Percentiles rank a stretch among this genome's conserved stretches.
Conservation (phyloP, 2,888 invertebrate genomes). For the Stegana nigrithorax region DNA sequence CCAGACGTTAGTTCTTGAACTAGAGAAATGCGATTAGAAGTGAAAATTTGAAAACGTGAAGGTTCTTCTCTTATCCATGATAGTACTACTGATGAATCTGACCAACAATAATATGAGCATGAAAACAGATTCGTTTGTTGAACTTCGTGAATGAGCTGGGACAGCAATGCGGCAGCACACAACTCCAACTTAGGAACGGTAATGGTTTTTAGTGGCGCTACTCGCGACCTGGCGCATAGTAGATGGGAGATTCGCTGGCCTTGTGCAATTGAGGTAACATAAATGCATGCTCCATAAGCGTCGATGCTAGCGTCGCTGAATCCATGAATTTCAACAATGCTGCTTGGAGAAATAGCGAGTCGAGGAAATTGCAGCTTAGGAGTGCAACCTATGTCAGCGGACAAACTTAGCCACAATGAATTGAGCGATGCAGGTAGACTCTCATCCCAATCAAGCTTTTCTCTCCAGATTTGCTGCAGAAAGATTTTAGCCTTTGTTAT, state of each 20-base stretch:
- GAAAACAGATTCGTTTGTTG: not conserved
- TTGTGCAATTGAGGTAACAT: no score
- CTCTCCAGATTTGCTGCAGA: not conserved
- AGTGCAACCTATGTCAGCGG: no score
- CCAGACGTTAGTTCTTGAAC: not conserved
- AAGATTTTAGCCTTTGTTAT: not conserved
- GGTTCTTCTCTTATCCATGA: no score
- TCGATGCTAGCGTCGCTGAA: conserved; percentile 3
- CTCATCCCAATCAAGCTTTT: not conserved
- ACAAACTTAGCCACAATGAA: not conserved
- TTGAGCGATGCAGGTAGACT: not conserved
- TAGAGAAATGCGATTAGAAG: not conserved
- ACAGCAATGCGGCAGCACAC: not conserved
- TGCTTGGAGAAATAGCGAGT: no score
- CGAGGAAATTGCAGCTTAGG: no score
- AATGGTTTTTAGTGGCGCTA: not conserved
- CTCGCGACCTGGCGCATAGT: not conserved
- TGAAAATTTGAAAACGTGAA: not conserved
- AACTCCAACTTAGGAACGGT: not conserved
- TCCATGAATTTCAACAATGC: not conserved
- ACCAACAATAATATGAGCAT: not conserved
- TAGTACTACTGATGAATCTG: no score
- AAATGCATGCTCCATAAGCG: not conserved
- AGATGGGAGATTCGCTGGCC: no score
- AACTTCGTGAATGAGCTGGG: not conserved